These are phyloP conservation scores for Patella pellucida DNA, from an alignment of 2,888 invertebrate genomes.

Conservation along the genomic window DNA sequence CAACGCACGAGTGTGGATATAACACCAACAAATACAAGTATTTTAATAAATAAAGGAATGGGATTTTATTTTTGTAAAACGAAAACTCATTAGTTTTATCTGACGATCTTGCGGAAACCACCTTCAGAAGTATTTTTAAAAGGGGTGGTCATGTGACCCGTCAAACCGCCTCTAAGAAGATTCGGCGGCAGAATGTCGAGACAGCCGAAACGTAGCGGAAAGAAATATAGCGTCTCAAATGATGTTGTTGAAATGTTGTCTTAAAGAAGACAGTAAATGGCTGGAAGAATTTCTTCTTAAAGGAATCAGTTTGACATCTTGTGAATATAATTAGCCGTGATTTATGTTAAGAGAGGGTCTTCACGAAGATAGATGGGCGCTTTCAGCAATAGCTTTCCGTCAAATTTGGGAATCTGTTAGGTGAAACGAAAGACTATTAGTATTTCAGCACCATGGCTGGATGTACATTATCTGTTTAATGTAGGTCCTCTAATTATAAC, in stretches of 20 bases:
- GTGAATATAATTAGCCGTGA: constrained; percentile 10
- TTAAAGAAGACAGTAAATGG: background rate
- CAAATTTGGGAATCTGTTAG: constrained; percentile 2
- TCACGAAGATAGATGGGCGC: background rate
- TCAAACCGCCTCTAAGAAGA: background rate
- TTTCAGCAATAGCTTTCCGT: background rate
- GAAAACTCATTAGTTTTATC: too few relatives aligned
- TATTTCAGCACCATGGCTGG: background rate
- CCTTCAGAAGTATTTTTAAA: too few relatives aligned
- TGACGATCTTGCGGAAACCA: too few relatives aligned
- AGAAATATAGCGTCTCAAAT: background rate
- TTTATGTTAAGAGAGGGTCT: background rate
- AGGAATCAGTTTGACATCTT: background rate
- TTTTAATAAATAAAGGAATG: too few relatives aligned
- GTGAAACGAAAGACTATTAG: constrained; percentile 5
- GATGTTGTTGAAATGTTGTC: background rate
- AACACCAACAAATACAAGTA: too few relatives aligned
- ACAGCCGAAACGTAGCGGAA: background rate
- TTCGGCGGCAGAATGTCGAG: background rate
- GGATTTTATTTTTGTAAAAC: too few relatives aligned
- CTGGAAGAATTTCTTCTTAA: background rate
- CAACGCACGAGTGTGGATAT: too few relatives aligned
- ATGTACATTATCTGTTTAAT: constrained; percentile 1
- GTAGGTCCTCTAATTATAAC: background rate
- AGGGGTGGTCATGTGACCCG: too few relatives aligned